A percentile compares a stretch with the other conserved stretches of the same genome.
Evolutionary conservation across 2,888 invertebrate species (phyloP).

Genomic region (Agonopterix subpropinquella): DNA sequence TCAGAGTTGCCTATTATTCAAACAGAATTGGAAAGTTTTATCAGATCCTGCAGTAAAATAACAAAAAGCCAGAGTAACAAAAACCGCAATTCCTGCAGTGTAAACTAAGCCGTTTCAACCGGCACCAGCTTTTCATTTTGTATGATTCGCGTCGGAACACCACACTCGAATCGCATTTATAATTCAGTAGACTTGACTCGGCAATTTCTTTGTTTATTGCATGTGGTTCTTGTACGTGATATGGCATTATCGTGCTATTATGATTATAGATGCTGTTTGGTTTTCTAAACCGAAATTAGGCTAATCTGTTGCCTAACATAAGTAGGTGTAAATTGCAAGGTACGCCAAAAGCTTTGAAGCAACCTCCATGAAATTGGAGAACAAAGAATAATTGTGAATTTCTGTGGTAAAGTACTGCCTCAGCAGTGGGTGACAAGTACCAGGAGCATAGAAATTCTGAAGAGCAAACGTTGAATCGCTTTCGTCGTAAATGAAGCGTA

Average conservation of each 20-base stretch:
- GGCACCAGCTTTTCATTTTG: slow-evolving; percentile 28
- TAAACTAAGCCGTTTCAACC: slow-evolving; percentile 22
- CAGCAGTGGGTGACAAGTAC: slow-evolving; percentile 5
- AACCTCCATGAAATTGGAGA: too few relatives aligned
- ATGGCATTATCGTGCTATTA: slow-evolving; percentile 13
- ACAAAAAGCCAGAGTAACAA: slow-evolving; percentile 22
- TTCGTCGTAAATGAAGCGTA: slow-evolving; percentile 42
- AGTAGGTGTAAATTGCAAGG: background rate
- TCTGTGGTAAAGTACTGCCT: background rate
- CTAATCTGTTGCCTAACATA: background rate
- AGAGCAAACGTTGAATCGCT: slow-evolving; percentile 5
- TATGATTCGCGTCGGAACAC: slow-evolving; percentile 30
- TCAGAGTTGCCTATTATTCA: too few relatives aligned
- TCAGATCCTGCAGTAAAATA: slow-evolving; percentile 10
- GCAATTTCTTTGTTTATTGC: slow-evolving; percentile 27
- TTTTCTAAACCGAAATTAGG: background rate
- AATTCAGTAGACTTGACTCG: slow-evolving; percentile 25
- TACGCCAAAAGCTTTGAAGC: background rate
- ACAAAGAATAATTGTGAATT: background rate
- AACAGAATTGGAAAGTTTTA: slow-evolving; percentile 5
- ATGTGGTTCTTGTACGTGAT: slow-evolving; percentile 17
- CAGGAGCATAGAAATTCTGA: slow-evolving; percentile 20
- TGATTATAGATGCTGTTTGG: background rate
- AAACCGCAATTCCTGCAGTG: slow-evolving; percentile 26
- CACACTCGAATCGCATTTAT: slow-evolving; percentile 26